Conservation (phyloP, 2,797 vertebrate genomes). For the Acrossocheilus fasciatus region DNA sequence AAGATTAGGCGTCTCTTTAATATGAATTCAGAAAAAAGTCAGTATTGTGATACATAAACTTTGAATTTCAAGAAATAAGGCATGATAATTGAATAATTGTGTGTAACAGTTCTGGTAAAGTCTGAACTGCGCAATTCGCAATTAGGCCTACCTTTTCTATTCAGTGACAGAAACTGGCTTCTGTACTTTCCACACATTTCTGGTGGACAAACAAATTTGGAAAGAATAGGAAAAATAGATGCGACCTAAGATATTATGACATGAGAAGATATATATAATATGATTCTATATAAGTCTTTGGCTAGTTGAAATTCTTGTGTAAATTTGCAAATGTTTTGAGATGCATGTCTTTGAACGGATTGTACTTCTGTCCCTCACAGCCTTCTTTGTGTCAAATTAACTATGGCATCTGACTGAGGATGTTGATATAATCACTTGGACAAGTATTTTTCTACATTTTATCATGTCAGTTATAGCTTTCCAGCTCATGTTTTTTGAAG, state of each 20-base stretch:
- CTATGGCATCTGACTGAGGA: not conserved
- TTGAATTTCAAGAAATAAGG: not conserved
- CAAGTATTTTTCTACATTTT: not conserved
- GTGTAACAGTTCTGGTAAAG: no score
- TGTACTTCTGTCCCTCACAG: not conserved
- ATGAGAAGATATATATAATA: not conserved
- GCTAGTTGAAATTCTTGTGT: not conserved
- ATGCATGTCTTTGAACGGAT: not conserved
- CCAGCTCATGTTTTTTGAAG: not conserved
- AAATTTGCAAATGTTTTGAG: not conserved
- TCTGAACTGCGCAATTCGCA: no score
- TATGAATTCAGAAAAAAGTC: not conserved
- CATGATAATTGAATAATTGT: no score
- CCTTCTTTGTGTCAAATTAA: not conserved
- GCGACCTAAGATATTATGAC: no score
- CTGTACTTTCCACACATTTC: not conserved
- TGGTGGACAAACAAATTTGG: not conserved
- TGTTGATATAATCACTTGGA: not conserved
- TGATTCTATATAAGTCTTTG: not conserved
- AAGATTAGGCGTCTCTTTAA: not conserved
- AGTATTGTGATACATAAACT: not conserved
- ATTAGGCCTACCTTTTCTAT: not conserved
- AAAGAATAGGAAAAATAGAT: not conserved
- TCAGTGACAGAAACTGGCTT: not conserved
- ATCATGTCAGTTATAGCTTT: not conserved